phyloP scores from a whole-genome alignment of 2,113 vertebrate species.

The Percopsis transmontana region DNA sequence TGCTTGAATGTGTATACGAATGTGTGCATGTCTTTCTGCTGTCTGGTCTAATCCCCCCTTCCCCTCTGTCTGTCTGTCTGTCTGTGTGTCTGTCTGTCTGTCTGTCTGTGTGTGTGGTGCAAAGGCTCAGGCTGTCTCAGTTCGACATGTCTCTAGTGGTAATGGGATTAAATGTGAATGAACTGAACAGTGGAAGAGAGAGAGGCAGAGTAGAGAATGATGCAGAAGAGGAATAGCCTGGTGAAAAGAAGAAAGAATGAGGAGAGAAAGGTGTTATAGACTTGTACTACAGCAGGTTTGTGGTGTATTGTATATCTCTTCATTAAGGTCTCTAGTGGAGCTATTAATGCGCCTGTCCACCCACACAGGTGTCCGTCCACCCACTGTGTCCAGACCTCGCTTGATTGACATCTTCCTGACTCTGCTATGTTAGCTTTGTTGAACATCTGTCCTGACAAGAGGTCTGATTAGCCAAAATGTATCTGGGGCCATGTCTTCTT shows the following conservation, averaged over 20 bases:
- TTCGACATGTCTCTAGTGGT: slow-evolving; percentile 46
- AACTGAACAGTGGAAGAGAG: slow-evolving; percentile 24
- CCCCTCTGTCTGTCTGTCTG: slow-evolving; percentile 37
- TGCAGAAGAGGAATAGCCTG: background rate
- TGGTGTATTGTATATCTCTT: too few relatives aligned
- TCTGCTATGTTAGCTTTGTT: background rate
- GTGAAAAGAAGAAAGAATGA: background rate
- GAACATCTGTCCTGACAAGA: background rate
- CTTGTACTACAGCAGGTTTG: too few relatives aligned
- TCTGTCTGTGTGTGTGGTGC: slow-evolving; percentile 5
- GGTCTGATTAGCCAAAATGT: background rate
- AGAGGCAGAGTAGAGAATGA: background rate
- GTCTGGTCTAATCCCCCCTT: slow-evolving; percentile 33
- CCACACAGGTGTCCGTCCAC: too few relatives aligned
- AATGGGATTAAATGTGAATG: slow-evolving; percentile 57
- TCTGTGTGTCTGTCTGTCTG: slow-evolving; percentile 28
- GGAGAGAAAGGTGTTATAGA: background rate
- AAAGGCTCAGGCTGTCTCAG: slow-evolving; percentile 3
- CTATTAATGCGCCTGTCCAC: too few relatives aligned
- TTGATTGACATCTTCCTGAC: too few relatives aligned
- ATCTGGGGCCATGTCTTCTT: background rate
- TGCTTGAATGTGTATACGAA: slow-evolving; percentile 25
- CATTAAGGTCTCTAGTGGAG: too few relatives aligned
- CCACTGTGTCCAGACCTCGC: too few relatives aligned
- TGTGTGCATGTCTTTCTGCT: slow-evolving; percentile 15